phyloP scores from a whole-genome alignment of 2,113 vertebrate species.

The Vicugna pacos region DNA sequence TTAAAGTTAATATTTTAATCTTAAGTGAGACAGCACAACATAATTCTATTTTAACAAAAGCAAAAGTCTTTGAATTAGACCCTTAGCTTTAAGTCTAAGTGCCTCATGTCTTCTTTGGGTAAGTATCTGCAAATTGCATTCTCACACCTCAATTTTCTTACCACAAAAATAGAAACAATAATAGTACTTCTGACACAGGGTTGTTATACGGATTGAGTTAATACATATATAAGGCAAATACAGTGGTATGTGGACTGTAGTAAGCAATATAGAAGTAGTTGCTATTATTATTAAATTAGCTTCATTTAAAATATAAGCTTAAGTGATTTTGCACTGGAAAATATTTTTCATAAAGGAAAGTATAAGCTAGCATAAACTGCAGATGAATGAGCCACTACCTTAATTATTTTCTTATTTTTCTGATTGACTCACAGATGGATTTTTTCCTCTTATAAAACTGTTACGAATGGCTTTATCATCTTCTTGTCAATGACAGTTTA shows the following conservation, averaged over 20 bases:
- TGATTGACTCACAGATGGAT: not conserved
- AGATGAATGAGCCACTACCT: not conserved
- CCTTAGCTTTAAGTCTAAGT: not conserved
- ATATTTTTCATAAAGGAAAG: not conserved
- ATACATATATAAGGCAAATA: not conserved
- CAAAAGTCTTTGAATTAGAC: not conserved
- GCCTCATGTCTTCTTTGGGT: not conserved
- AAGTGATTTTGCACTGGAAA: not conserved
- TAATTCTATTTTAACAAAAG: not conserved
- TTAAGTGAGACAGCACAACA: not conserved
- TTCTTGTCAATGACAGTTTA: not conserved
- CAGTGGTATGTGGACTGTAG: not conserved
- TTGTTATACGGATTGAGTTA: not conserved
- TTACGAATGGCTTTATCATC: not conserved
- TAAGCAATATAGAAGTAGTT: not conserved
- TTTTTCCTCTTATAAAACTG: not conserved
- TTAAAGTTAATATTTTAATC: not conserved
- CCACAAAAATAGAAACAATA: not conserved
- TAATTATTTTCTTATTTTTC: constrained; percentile 4
- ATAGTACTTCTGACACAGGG: not conserved
- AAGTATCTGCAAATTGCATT: not conserved
- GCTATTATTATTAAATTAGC: not conserved
- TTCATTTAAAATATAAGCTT: not conserved
- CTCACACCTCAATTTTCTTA: not conserved
- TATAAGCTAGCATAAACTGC: not conserved